Base-by-base conservation (phyloP, 2,113 vertebrate genomes). In the Meleagris gallopavo region DNA sequence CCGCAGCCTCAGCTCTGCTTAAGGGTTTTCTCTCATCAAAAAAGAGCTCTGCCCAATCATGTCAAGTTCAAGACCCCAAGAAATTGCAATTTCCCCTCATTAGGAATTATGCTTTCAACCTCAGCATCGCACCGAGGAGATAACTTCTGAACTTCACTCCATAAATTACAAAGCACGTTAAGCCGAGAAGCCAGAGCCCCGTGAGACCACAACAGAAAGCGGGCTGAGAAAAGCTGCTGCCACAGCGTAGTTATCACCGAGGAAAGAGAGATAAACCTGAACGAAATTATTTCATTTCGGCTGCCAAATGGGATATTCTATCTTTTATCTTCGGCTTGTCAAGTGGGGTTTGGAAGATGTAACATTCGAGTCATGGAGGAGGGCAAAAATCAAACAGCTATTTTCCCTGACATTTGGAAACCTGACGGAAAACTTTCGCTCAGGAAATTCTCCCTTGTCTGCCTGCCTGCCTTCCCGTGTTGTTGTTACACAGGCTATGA, bases 201-300 rank as follows among this genome's bases (percentile, higher is more conserved):
- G 5, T 34, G 90, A 94, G 95, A 77, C 64, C 83, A 38, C 11
- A 43, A 64, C 36, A 95, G 93, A 93, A 95, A 93, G 94, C 10
- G 18, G 82, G 70, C 87, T 94, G 69, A 90, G 93, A 67, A 95
- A 92, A 92, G 94, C 93, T 93, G 78, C 61, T 86, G 92, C 94
- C 86, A 86, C 78, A 52, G 75, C 25, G 52, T 90, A 75, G 52
- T 86, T 89, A 95, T 84, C 86, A 7, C 90, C 16, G 45, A 86
- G 65, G 88, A 82, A 62, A 91, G 94, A 74, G 57, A 91, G 94
- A 96, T 89, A 97, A 94, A 96, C 93, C 19, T 84, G 76, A 93
- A 83, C 50, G 77, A 94, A 97, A 94, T 96, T 46, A 93, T 91
- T 96, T 81, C 85, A 82, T 94, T 88, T 61, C 86, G 36, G 17